These are phyloP conservation scores for Seriola rivoliana DNA, from an alignment of 2,113 vertebrate species.

Conservation along the genomic window DNA sequence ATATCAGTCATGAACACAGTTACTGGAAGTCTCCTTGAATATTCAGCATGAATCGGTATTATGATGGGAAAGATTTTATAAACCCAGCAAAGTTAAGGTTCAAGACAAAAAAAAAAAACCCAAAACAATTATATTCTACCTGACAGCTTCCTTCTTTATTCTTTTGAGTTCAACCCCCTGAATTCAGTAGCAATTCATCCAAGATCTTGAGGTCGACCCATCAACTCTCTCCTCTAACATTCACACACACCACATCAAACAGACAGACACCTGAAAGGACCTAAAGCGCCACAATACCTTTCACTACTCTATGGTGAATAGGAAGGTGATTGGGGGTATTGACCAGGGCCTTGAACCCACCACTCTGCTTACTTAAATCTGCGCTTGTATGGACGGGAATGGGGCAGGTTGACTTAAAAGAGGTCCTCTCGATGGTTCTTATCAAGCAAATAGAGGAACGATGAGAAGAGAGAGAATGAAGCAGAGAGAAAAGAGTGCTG, in stretches of 20 bases:
- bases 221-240: conserved; percentile 56
- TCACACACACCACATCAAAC: conserved; percentile 65
- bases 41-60: neutral
- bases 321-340: conserved; percentile 82
- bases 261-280: conserved; percentile 73
- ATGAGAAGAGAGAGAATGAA: conserved; percentile 67
- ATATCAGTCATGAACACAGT: neutral
- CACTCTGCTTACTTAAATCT: conserved; percentile 70
- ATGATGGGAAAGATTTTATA: neutral
- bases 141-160: neutral
- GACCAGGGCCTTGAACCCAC: conserved; percentile 71
- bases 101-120: neutral
- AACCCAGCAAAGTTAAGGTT: neutral
- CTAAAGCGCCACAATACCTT: conserved; percentile 66
- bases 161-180: conserved; percentile 36
- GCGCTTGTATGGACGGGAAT: conserved; percentile 61
- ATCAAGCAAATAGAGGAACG: conserved; percentile 79
- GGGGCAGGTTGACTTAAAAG: conserved; percentile 73
- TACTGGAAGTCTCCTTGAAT: neutral
- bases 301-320: conserved; percentile 73
- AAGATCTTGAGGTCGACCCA: conserved; percentile 53
- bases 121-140: neutral
- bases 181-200: conserved; percentile 37
- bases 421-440: conserved; percentile 68
- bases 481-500: conserved; percentile 85